Conservation (phyloP, 2,113 vertebrate species). For the Coptodon rendalli region DNA sequence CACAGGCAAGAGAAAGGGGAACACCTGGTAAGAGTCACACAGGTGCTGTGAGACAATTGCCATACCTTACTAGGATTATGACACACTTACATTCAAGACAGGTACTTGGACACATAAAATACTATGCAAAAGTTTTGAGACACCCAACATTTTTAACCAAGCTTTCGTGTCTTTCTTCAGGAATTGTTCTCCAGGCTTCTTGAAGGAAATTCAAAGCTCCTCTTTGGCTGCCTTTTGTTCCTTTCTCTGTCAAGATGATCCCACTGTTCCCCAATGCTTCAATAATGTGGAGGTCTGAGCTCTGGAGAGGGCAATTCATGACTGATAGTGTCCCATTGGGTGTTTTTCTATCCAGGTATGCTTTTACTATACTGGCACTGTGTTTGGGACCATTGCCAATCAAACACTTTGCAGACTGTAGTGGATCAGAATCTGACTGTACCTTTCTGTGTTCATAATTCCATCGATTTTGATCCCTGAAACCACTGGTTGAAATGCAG, state of each 20-base stretch:
- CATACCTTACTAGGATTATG: no score
- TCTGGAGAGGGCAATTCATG: not conserved
- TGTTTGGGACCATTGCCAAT: not conserved
- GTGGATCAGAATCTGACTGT: not conserved
- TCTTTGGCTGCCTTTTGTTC: not conserved
- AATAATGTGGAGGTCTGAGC: not conserved
- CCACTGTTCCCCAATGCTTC: not conserved
- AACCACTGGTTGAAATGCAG: not conserved
- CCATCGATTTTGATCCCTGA: not conserved
- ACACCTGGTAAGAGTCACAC: constrained; percentile 86
- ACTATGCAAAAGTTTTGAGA: not conserved
- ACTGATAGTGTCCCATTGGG: not conserved
- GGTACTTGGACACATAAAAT: not conserved
- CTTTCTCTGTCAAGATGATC: not conserved
- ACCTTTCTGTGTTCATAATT: not conserved
- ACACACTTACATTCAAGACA: not conserved
- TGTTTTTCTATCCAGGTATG: not conserved
- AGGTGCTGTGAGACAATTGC: constrained; percentile 69
- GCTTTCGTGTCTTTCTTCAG: not conserved
- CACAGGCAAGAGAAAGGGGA: constrained; percentile 81
- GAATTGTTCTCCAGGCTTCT: not conserved
- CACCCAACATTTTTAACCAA: not conserved
- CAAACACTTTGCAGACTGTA: not conserved
- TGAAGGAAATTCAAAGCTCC: not conserved
- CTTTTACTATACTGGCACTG: not conserved